Base-by-base conservation (phyloP, 2,888 invertebrate species). In the Arge pagana region DNA sequence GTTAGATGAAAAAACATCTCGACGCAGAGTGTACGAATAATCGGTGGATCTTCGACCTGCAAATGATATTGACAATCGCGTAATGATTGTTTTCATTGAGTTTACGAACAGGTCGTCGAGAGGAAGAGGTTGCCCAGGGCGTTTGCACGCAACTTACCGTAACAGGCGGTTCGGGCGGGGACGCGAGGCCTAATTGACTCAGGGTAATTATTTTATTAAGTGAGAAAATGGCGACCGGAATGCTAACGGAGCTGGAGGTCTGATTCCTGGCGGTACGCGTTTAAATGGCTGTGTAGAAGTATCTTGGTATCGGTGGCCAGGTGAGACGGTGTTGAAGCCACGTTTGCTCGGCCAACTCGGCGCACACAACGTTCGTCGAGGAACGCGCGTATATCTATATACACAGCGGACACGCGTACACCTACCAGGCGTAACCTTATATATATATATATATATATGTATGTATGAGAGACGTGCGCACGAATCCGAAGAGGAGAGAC, bases 191-290 rank as follows among this genome's bases (percentile, higher is more conserved):
- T 74, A 75, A 75, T 74, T 75, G 73, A 71, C 72, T 72, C 63
- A 60, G 67, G 71, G 70, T 74, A 75, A 75, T 75, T 74, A 75
- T 75, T 75, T 75, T 74, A 75, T 75, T 75, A 74, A 74, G 75
- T 75, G 74, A 74, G 73, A 75, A 74, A 69, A 74, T 74, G 73
- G 73, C 71, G 72, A 71, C 66, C 66, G 64, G 73, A 75, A 75
- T 75, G 65, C 66, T 67, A 72, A 75, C 68, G 67, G 69, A 62
- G 66, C 60, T 40, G 43, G 45, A 52, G 57, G 56, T 53, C 54
- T 58, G 57, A 50, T 51, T 26, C 16, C 45, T 36, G 53, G 48
- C 49, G 48, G 42, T 63, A 57, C 59, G 56, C 67, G 66, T 68
- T 71, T 68, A 70, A 71, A 67, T 66, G 54, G 37, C 37, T 42